Percentiles rank a stretch among this genome's conserved stretches.
Conservation (phyloP, 1,140 invertebrate genomes). For the Heterodera carotae region DNA sequence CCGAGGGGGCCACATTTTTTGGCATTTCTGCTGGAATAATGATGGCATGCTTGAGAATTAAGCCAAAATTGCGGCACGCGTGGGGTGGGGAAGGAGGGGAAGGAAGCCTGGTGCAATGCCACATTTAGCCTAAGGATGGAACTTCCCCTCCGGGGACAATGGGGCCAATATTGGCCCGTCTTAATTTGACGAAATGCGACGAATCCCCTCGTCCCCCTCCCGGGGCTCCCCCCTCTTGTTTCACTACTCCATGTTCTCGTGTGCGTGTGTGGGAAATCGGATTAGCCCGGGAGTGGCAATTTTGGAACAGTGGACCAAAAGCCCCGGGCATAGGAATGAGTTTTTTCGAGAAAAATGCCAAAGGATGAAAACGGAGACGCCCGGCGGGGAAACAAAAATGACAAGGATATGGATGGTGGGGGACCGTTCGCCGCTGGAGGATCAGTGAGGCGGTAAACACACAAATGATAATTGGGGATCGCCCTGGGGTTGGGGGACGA, state of each 20-base stretch:
- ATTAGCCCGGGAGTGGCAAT: neutral
- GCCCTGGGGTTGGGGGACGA: neutral
- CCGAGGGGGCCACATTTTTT: neutral
- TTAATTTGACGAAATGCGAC: neutral
- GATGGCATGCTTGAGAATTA: too few relatives aligned
- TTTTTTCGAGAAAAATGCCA: neutral
- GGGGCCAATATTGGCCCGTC: neutral
- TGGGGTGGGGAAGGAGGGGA: too few relatives aligned
- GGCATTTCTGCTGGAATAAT: neutral
- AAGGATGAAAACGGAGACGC: neutral
- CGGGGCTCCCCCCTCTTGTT: neutral
- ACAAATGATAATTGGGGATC: neutral
- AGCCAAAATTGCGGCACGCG: too few relatives aligned
- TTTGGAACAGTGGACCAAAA: neutral
- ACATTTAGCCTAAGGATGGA: too few relatives aligned
- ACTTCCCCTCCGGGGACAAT: too few relatives aligned
- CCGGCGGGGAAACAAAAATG: neutral
- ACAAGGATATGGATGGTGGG: neutral
- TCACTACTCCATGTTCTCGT: neutral
- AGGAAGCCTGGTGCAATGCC: too few relatives aligned
- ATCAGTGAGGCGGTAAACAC: constrained; percentile 1
- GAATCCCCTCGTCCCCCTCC: too few relatives aligned
- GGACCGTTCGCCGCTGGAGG: too few relatives aligned
- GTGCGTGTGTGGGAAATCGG: neutral
- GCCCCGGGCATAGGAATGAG: neutral